Conservation (phyloP, 2,113 vertebrate genomes). For the Pseudorectes ferrugineus region DNA sequence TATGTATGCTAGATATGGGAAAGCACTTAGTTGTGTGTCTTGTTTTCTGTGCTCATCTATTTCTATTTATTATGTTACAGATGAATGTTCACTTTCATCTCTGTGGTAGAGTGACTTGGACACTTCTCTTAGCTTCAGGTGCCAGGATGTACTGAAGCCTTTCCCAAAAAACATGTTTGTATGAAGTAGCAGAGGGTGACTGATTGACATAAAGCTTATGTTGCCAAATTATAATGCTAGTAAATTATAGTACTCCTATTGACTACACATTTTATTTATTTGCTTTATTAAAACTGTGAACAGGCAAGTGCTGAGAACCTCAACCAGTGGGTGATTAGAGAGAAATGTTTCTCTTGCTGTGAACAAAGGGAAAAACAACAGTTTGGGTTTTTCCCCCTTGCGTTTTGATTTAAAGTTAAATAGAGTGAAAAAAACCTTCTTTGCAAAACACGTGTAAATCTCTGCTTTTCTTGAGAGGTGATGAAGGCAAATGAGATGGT, state of each 20-base stretch:
- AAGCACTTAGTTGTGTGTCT: neutral
- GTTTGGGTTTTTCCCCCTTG: neutral
- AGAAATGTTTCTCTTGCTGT: neutral
- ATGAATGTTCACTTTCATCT: slow-evolving; percentile 34
- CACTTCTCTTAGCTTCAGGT: neutral
- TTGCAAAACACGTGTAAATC: neutral
- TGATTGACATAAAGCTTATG: neutral
- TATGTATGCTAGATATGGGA: neutral
- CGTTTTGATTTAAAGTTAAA: neutral
- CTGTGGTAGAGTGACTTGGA: neutral
- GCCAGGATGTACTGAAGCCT: neutral
- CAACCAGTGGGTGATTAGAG: neutral
- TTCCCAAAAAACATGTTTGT: neutral
- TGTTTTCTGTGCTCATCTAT: neutral
- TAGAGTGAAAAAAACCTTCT: neutral
- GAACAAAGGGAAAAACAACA: neutral
- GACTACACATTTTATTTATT: neutral
- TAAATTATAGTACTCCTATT: neutral
- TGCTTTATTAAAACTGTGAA: neutral
- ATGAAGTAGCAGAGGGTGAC: neutral
- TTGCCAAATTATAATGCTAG: neutral
- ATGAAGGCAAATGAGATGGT: neutral
- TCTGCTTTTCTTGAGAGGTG: neutral
- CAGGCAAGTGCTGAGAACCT: neutral
- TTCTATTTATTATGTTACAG: slow-evolving; percentile 3